Evolutionary conservation across 1,140 invertebrate genomes (phyloP).

Genomic region (Sesamia nonagrioides): DNA sequence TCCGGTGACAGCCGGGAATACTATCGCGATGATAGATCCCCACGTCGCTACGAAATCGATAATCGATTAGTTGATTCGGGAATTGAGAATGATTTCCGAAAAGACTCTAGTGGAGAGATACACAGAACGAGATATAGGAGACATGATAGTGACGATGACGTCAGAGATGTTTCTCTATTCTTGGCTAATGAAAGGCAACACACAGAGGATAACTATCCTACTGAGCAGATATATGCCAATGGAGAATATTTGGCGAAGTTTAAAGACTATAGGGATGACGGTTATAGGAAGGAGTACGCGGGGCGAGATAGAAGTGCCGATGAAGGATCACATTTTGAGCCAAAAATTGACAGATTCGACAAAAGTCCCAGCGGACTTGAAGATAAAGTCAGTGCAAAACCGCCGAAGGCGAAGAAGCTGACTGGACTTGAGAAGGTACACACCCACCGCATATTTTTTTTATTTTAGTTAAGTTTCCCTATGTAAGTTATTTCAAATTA

Average conservation of each 20-base stretch:
- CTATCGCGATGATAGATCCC: slow-evolving; percentile 82
- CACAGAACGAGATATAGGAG: slow-evolving; percentile 77
- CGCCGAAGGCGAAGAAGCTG: slow-evolving; percentile 89
- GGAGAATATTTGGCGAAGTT: slow-evolving; percentile 75
- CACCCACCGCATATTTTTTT: slow-evolving; percentile 32
- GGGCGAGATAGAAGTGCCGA: slow-evolving; percentile 89
- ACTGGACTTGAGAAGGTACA: slow-evolving; percentile 90
- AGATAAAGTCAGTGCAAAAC: slow-evolving; percentile 88
- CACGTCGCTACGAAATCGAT: slow-evolving; percentile 86
- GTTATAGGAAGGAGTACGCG: slow-evolving; percentile 86
- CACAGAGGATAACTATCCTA: slow-evolving; percentile 88
- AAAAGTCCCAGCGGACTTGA: slow-evolving; percentile 81
- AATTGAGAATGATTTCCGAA: slow-evolving; percentile 92
- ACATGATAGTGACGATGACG: slow-evolving; percentile 89
- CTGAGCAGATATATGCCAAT: slow-evolving; percentile 83
- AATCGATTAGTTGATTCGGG: slow-evolving; percentile 92
- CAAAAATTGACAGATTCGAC: slow-evolving; percentile 88
- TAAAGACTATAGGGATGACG: slow-evolving; percentile 76
- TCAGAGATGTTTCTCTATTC: slow-evolving; percentile 89
- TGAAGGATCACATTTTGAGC: slow-evolving; percentile 89
- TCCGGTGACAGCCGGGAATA: slow-evolving; percentile 85
- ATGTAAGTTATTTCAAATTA: not conserved
- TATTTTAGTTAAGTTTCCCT: not conserved
- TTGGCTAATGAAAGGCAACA: slow-evolving; percentile 90
- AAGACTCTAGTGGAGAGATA: slow-evolving; percentile 90